These are phyloP conservation scores for Rousettus madagascariensis DNA, from an alignment of 2,797 vertebrate species.

Conservation along the genomic window DNA sequence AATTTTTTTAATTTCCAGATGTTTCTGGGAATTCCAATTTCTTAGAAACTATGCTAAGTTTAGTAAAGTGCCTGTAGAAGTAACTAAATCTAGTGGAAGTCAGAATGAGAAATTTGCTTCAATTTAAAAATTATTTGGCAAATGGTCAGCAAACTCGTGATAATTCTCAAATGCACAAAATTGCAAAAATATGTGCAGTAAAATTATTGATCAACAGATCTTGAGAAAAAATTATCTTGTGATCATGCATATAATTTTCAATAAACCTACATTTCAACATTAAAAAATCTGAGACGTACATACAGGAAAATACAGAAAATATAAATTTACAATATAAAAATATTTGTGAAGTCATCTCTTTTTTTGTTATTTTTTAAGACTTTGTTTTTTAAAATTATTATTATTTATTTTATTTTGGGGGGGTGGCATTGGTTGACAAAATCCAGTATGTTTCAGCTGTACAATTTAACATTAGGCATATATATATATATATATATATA, in stretches of 20 bases:
- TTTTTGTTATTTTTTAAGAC: too few relatives aligned
- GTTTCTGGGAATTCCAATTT: neutral
- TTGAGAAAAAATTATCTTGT: neutral
- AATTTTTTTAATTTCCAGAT: neutral
- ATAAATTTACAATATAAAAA: neutral
- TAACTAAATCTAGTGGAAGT: neutral
- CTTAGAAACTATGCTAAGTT: neutral
- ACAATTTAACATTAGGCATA: too few relatives aligned
- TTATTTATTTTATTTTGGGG: too few relatives aligned
- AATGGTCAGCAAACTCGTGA: neutral
- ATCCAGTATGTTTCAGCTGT: too few relatives aligned
- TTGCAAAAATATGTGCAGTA: neutral
- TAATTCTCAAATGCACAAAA: neutral
- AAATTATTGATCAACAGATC: neutral
- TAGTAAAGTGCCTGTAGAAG: neutral
- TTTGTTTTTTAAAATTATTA: too few relatives aligned
- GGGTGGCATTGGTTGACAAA: too few relatives aligned
- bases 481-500: too few relatives aligned
- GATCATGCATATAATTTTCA: neutral
- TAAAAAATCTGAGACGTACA: neutral
- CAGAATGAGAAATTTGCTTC: neutral
- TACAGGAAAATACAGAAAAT: neutral
- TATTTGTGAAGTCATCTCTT: neutral
- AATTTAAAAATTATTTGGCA: neutral
- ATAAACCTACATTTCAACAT: neutral